Percentiles rank a stretch among this genome's conserved stretches.
Evolutionary conservation across 2,888 invertebrate genomes (phyloP).

Genomic region (Euplagia quadripunctaria): DNA sequence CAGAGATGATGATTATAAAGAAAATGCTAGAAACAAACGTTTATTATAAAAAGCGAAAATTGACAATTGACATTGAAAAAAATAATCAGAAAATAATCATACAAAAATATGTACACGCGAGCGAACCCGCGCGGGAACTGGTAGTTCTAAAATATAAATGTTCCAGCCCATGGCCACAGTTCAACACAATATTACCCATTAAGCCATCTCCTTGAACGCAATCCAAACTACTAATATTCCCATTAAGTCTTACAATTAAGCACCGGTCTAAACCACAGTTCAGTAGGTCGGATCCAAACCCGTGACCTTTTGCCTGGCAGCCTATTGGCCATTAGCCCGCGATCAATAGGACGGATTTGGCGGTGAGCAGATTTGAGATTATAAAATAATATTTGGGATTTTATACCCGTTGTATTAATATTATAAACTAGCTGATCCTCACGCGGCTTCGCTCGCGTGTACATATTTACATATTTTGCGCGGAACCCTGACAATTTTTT

Average conservation of each 20-base stretch:
- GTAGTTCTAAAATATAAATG: neutral
- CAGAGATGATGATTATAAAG: too few species aligned
- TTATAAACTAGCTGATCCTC: too few species aligned
- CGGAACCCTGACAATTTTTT: too few species aligned
- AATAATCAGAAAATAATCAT: too few species aligned
- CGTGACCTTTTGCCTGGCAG: slow-evolving; percentile 6
- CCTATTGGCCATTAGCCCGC: slow-evolving; percentile 16
- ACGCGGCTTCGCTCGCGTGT: too few species aligned
- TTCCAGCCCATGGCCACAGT: neutral
- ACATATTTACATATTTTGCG: too few species aligned
- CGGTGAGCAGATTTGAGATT: slow-evolving; percentile 6
- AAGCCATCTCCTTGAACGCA: neutral
- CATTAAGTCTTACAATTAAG: slow-evolving; percentile 2
- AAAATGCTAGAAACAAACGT: too few species aligned
- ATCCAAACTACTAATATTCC: neutral
- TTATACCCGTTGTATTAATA: too few species aligned
- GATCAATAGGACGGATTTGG: slow-evolving; percentile 9
- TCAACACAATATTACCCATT: neutral
- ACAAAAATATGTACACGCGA: too few species aligned
- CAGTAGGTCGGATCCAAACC: slow-evolving; percentile 8
- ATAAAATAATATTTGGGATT: neutral
- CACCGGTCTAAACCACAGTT: slow-evolving; percentile 1
- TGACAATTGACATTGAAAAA: too few species aligned
- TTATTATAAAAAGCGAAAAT: too few species aligned
- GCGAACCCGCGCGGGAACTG: too few species aligned